A percentile compares a stretch with the other conserved stretches of the same genome.
These are phyloP conservation scores for Drosophila prostipennis DNA, from an alignment of 2,888 invertebrate species.

Conservation along the genomic window DNA sequence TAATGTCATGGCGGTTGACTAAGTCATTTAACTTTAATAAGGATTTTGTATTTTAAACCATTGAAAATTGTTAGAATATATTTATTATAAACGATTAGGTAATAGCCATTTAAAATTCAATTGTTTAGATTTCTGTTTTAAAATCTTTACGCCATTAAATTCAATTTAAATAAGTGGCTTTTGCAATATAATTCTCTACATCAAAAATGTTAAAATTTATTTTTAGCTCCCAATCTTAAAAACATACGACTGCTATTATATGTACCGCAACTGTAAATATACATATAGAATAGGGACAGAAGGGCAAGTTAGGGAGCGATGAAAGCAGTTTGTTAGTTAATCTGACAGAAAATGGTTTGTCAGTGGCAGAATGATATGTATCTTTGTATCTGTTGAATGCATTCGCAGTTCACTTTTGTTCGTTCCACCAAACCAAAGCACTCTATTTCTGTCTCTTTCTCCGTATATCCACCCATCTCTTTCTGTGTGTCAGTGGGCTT, in stretches of 20 bases:
- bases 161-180: too few relatives aligned
- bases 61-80: too few relatives aligned
- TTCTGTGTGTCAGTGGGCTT: slow-evolving; percentile 15
- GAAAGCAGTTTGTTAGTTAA: slow-evolving; percentile 66
- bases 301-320: slow-evolving; percentile 19
- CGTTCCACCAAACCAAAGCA: slow-evolving; percentile 21
- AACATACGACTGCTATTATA: background rate
- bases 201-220: too few relatives aligned
- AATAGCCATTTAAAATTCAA: too few relatives aligned
- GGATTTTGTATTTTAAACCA: too few relatives aligned
- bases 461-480: slow-evolving; percentile 3
- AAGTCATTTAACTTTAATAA: too few relatives aligned
- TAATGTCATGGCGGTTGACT: too few relatives aligned
- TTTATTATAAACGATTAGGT: too few relatives aligned
- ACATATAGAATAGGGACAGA: slow-evolving; percentile 14
- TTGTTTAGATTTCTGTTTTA: too few relatives aligned
- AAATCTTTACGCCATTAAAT: too few relatives aligned
- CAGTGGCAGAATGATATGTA: slow-evolving; percentile 63
- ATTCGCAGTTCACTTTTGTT: slow-evolving; percentile 45
- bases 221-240: background rate
- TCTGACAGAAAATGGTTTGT: slow-evolving; percentile 73
- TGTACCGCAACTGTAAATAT: slow-evolving; percentile 1
- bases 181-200: too few relatives aligned
- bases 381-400: slow-evolving; percentile 62
- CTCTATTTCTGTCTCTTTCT: slow-evolving; percentile 9